Conservation (phyloP, 2,113 vertebrate genomes). For the Oxygymnocypris stewartii region DNA sequence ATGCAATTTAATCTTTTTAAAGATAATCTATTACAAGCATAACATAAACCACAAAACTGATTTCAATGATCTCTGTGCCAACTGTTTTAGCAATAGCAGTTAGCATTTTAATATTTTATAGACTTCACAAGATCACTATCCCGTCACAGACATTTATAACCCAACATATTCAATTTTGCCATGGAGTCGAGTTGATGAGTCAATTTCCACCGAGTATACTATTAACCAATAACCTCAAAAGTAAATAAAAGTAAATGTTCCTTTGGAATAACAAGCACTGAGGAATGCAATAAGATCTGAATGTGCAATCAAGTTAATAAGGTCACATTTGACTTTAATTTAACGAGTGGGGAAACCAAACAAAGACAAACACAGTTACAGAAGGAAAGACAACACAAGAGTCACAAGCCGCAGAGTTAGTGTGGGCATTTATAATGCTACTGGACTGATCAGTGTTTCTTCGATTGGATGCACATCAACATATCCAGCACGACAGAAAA, state of each 20-base stretch:
- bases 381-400: neutral
- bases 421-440: neutral
- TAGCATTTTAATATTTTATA: neutral
- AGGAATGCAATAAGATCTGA: neutral
- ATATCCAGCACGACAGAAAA: conserved; percentile 34
- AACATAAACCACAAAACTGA: neutral
- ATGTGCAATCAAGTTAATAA: neutral
- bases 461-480: neutral
- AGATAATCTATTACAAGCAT: neutral
- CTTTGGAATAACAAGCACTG: neutral
- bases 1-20: neutral
- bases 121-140: neutral
- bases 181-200: neutral
- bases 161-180: neutral
- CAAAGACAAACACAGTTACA: neutral
- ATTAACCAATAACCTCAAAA: neutral
- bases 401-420: neutral
- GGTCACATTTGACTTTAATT: neutral
- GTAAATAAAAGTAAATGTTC: neutral
- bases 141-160: neutral
- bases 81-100: neutral
- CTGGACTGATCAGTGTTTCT: neutral
- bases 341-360: neutral
- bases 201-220: neutral
- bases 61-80: neutral